phyloP scores from a whole-genome alignment of 2,113 vertebrate genomes.

The Aythya baeri region DNA sequence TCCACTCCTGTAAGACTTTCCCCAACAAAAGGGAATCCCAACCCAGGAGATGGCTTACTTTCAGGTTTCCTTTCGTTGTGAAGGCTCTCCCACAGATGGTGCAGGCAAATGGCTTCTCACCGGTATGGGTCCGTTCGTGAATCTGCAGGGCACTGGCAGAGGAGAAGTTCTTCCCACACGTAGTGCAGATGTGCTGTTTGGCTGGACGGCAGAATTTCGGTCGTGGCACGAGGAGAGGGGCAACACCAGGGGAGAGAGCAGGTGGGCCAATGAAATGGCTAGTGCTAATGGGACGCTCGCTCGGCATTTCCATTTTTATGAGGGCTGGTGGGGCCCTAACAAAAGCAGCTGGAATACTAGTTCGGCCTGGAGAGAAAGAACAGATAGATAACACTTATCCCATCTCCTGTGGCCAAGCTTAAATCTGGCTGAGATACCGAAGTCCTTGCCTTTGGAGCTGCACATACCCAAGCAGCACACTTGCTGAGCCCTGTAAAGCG shows the following conservation, averaged over 20 bases:
- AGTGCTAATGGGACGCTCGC: conserved; percentile 81
- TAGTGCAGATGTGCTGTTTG: conserved; percentile 91
- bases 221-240: conserved; percentile 77
- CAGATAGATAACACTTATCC: neutral
- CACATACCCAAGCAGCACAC: fast-evolving
- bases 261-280: conserved; percentile 84
- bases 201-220: conserved; percentile 83
- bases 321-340: conserved; percentile 87
- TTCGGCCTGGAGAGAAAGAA: conserved; percentile 78
- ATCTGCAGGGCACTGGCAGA: conserved; percentile 97
- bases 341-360: conserved; percentile 77
- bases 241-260: conserved; percentile 80
- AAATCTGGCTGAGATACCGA: neutral
- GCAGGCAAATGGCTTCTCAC: conserved; percentile 97
- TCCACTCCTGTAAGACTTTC: neutral
- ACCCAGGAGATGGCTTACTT: conserved; percentile 72
- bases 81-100: conserved; percentile 94
- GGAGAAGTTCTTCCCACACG: conserved; percentile 94
- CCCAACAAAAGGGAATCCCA: neutral
- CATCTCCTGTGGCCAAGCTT: neutral
- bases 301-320: conserved; percentile 90
- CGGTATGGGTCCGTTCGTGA: conserved; percentile 95
- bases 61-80: conserved; percentile 97
- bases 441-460: neutral
- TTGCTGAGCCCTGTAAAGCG: neutral